Percentiles rank a stretch among this genome's conserved stretches.
These are phyloP conservation scores for Pissodes strobi DNA, from an alignment of 1,140 invertebrate species.

Conservation along the genomic window DNA sequence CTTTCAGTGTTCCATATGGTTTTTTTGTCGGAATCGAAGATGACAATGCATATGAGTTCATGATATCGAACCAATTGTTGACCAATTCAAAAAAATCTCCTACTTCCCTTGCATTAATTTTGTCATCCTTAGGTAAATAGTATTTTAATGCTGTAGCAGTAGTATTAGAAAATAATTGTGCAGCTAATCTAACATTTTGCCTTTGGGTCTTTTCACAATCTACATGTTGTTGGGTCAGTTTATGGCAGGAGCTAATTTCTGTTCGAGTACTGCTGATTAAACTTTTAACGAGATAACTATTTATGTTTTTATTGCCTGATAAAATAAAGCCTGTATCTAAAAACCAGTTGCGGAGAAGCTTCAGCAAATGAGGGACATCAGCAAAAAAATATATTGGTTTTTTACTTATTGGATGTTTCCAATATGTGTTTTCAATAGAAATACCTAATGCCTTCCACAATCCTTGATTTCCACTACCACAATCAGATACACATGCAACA, in stretches of 20 bases:
- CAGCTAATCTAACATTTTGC: constrained; percentile 34
- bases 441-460: constrained; percentile 48
- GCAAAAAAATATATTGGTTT: constrained; percentile 36
- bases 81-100: constrained; percentile 20
- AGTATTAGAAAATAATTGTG: constrained; percentile 33
- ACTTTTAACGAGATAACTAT: constrained; percentile 15
- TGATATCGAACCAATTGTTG: constrained; percentile 26
- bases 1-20: constrained; percentile 8
- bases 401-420: constrained; percentile 31
- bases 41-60: constrained; percentile 16
- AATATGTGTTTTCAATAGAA: constrained; percentile 23
- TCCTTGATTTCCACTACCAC: too few species aligned
- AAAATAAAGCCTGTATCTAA: constrained; percentile 34
- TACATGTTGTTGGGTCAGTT: constrained; percentile 19
- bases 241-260: constrained; percentile 28
- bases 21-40: constrained; percentile 16
- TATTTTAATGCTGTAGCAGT: constrained; percentile 19
- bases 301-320: neutral
- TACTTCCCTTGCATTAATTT: neutral
- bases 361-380: constrained; percentile 38
- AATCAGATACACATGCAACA: constrained; percentile 49
- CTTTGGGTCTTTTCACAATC: constrained; percentile 3
- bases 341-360: constrained; percentile 39
- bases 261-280: constrained; percentile 8
- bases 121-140: constrained; percentile 3